Evolutionary conservation across 2,888 invertebrate genomes (phyloP).

Genomic region (Coelopa pilipes): DNA sequence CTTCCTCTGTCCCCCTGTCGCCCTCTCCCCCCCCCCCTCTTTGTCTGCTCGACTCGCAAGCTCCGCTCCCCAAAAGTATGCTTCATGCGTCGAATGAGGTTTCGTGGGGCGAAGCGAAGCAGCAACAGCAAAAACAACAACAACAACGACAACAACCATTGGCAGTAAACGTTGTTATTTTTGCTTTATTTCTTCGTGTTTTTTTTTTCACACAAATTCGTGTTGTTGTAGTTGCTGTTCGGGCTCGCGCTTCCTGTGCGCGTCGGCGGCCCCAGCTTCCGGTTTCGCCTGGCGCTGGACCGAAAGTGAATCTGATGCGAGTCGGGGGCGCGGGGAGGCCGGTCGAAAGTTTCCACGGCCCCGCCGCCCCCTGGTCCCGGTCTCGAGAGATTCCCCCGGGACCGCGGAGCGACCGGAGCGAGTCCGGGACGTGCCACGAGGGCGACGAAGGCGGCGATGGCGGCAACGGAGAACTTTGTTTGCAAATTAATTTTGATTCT

Average conservation of each 20-base stretch:
- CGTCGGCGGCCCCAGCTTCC: constrained; percentile 6
- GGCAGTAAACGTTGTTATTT: neutral
- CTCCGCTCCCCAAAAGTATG: constrained; percentile 26
- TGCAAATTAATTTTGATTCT: too few species aligned
- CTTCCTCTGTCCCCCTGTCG: neutral
- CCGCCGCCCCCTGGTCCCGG: too few species aligned
- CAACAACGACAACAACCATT: neutral
- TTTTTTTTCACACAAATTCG: neutral
- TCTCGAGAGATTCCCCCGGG: neutral
- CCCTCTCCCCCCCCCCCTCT: neutral
- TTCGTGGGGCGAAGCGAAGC: neutral
- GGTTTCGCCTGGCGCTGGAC: constrained; percentile 3
- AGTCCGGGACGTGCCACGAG: neutral
- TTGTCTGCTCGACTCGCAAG: neutral
- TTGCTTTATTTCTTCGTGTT: neutral
- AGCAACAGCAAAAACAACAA: neutral
- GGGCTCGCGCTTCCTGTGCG: neutral
- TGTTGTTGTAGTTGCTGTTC: constrained; percentile 4
- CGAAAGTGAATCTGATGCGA: constrained; percentile 37
- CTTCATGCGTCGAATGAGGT: constrained; percentile 13
- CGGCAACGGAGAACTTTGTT: too few species aligned
- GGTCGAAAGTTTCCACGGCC: neutral
- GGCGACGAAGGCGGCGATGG: too few species aligned
- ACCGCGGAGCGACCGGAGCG: neutral
- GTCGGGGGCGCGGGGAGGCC: too few species aligned